Evolutionary conservation across 2,888 invertebrate genomes (phyloP).

Genomic region (Callyntrura sp.): DNA sequence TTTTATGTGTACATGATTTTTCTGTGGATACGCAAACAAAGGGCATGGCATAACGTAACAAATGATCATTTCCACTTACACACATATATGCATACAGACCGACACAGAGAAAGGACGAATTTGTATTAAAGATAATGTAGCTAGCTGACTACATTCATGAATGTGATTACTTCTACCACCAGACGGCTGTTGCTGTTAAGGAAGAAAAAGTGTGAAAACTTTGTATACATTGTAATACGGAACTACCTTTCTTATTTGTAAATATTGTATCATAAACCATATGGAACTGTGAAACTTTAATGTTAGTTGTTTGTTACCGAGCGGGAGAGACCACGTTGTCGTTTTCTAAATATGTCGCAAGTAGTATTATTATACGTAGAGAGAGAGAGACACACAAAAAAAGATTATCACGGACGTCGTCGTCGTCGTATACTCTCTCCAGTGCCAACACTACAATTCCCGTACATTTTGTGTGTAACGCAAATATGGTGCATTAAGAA

Average conservation of each 20-base stretch:
- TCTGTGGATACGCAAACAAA: background rate
- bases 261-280: slow-evolving; percentile 8
- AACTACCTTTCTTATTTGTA: slow-evolving; percentile 3
- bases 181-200: background rate
- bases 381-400: background rate
- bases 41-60: background rate
- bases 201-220: background rate
- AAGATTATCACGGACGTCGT: background rate
- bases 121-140: slow-evolving; percentile 59
- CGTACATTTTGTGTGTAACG: slow-evolving; percentile 19
- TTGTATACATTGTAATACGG: background rate
- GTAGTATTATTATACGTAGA: background rate
- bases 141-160: slow-evolving; percentile 48
- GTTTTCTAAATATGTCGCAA: too few relatives aligned
- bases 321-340: too few relatives aligned
- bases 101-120: slow-evolving; percentile 50
- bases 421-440: background rate
- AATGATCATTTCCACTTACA: background rate
- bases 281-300: background rate
- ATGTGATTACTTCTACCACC: background rate
- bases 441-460: slow-evolving; percentile 40
- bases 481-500: slow-evolving; percentile 12
- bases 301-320: background rate
- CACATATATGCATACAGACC: background rate
- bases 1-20: background rate